A percentile compares a stretch with the other conserved stretches of the same genome.
Evolutionary conservation across 2,888 invertebrate genomes (phyloP).

Genomic region (Oeneis ivallda): DNA sequence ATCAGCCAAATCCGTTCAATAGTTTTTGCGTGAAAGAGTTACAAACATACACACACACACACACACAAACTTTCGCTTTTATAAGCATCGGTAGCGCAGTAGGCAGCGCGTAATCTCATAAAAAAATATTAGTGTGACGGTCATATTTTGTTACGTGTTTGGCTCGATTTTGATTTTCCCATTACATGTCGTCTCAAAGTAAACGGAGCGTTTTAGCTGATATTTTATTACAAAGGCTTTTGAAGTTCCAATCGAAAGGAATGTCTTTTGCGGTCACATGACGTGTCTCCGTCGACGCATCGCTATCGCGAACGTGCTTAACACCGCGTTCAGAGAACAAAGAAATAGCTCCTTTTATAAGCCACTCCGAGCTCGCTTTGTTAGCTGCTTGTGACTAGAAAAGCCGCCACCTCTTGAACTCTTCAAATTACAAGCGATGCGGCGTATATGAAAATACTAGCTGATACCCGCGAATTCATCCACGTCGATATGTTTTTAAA

Average conservation of each 20-base stretch:
- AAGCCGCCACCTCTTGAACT: constrained; percentile 26
- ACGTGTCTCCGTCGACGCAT: constrained; percentile 28
- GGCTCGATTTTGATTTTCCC: too few relatives aligned
- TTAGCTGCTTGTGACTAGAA: constrained; percentile 30
- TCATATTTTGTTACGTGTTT: too few relatives aligned
- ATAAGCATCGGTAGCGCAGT: neutral
- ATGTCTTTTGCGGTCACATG: constrained; percentile 23
- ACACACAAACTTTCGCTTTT: neutral
- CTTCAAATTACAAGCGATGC: constrained; percentile 13
- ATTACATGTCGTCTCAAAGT: too few relatives aligned
- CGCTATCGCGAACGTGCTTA: constrained; percentile 38
- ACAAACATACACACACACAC: too few relatives aligned
- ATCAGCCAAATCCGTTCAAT: too few relatives aligned
- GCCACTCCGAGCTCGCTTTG: constrained; percentile 32
- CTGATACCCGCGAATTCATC: neutral
- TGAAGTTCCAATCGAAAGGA: constrained; percentile 13
- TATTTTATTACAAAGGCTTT: too few relatives aligned
- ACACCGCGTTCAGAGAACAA: constrained; percentile 36
- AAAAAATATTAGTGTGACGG: too few relatives aligned
- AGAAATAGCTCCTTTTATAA: constrained; percentile 37
- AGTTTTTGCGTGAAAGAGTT: too few relatives aligned
- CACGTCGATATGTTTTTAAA: neutral
- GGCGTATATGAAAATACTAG: neutral
- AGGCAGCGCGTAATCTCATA: neutral
- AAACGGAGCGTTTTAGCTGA: too few relatives aligned